These are phyloP conservation scores for Petrolisthes manimaculis DNA, from an alignment of 2,888 invertebrate genomes.

Conservation along the genomic window DNA sequence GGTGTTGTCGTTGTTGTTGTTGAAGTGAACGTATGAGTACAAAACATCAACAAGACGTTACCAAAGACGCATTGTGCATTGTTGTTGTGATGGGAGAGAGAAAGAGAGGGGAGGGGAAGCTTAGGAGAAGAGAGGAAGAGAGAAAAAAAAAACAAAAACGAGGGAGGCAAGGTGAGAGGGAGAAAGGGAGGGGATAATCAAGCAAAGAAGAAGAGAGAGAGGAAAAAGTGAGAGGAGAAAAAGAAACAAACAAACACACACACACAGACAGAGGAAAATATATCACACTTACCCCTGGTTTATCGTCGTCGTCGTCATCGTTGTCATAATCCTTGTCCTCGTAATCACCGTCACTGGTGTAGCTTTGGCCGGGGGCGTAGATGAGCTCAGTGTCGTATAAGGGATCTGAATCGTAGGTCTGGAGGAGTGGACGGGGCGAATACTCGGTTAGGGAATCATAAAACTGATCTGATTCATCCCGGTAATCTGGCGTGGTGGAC, in stretches of 20 bases:
- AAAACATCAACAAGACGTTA: no score
- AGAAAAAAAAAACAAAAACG: neutral
- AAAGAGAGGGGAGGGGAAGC: conserved; percentile 11
- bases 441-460: neutral
- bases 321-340: conserved; percentile 5
- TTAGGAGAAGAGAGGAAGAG: neutral
- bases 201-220: neutral
- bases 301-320: conserved; percentile 10
- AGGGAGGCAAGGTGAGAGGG: neutral
- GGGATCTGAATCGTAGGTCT: conserved; percentile 9
- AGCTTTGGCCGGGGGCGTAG: conserved; percentile 11
- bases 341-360: neutral
- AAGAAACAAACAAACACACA: neutral
- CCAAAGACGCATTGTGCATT: no score
- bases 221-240: neutral
- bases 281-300: conserved; percentile 35
- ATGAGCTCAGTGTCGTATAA: conserved; percentile 25
- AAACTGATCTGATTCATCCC: neutral
- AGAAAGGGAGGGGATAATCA: neutral
- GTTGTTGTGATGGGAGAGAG: neutral
- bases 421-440: neutral
- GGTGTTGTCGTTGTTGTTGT: no score
- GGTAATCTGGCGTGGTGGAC: neutral
- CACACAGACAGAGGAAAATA: neutral
- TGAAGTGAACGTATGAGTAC: no score